phyloP scores from a whole-genome alignment of 1,140 invertebrate genomes.

The Lordiphosa clarofinis region DNA sequence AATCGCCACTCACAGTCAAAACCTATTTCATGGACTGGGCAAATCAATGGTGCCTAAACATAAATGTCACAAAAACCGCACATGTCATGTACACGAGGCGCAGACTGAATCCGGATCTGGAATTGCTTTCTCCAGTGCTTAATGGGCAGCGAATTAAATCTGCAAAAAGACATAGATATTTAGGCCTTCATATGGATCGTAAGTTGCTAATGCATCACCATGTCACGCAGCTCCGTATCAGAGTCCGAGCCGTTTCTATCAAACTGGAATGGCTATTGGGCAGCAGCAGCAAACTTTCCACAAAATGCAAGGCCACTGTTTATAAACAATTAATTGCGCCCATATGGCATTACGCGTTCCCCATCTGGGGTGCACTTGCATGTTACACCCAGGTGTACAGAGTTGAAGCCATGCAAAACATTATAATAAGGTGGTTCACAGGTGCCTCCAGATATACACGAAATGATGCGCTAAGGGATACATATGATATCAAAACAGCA shows the following conservation, averaged over 20 bases:
- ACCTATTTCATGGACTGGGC: no score
- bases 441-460: not conserved
- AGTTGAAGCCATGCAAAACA: not conserved
- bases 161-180: no score
- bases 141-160: no score
- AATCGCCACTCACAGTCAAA: no score
- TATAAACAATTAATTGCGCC: not conserved
- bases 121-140: no score
- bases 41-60: no score
- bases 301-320: not conserved
- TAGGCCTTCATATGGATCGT: not conserved
- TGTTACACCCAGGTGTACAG: not conserved
- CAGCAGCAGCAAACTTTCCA: not conserved
- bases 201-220: not conserved
- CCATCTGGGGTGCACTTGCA: conserved; percentile 1
- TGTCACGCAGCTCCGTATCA: not conserved
- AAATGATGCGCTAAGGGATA: not conserved
- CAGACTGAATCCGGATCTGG: no score
- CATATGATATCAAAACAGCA: not conserved
- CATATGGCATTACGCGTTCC: not conserved
- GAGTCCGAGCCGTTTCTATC: no score
- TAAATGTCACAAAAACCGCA: no score
- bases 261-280: not conserved
- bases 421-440: not conserved
- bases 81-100: no score